A percentile compares a stretch with the other conserved stretches of the same genome.
phyloP scores from a whole-genome alignment of 2,888 invertebrate genomes.

The Petrolisthes cinctipes region DNA sequence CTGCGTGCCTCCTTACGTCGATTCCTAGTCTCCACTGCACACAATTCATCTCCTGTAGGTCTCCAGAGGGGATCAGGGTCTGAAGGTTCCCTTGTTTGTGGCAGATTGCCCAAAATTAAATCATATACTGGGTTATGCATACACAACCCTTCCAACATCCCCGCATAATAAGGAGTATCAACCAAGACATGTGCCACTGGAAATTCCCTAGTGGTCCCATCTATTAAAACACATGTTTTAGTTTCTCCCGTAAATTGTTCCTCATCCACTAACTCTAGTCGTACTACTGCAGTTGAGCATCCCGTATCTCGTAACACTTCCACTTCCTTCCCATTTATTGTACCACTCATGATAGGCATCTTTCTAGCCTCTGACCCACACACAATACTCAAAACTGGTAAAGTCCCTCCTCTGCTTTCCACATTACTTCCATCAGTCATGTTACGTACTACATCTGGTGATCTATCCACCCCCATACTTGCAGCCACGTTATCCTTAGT shows the following conservation, averaged over 20 bases:
- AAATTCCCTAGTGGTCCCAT: not conserved
- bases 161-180: conserved; percentile 3
- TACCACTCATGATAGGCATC: not conserved
- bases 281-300: not conserved
- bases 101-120: not conserved
- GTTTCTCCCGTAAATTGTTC: conserved; percentile 1
- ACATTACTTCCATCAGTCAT: not conserved
- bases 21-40: not conserved
- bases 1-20: no score
- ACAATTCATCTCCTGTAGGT: not conserved
- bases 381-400: not conserved
- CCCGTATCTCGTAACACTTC: not conserved
- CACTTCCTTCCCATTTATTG: not conserved
- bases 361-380: not conserved
- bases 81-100: not conserved
- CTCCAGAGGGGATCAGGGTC: not conserved
- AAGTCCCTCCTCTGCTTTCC: not conserved
- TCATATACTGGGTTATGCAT: not conserved
- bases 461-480: not conserved
- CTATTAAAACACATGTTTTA: not conserved
- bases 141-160: not conserved
- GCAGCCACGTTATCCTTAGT: not conserved
- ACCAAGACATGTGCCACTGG: not conserved
- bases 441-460: not conserved
- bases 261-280: not conserved